Percentiles rank a stretch among this genome's conserved stretches.
Conservation (phyloP, 2,797 vertebrate species). For the Halcyon badia region DNA sequence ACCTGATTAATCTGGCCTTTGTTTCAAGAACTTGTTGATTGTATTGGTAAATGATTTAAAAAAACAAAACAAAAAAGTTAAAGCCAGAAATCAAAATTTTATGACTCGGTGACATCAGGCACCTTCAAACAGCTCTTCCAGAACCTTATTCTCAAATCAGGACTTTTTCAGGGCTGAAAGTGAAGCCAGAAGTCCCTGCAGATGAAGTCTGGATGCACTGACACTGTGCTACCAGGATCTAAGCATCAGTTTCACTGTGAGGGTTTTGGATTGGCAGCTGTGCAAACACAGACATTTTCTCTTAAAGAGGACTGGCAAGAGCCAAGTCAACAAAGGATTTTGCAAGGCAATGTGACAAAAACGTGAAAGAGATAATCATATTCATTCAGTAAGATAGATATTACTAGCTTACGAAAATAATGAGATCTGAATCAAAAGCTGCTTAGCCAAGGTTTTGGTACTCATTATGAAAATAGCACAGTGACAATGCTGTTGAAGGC, state of each 20-base stretch:
- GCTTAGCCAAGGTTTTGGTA: background rate
- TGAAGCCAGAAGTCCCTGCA: background rate
- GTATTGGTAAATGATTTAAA: background rate
- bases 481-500: fast-evolving
- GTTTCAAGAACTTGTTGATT: background rate
- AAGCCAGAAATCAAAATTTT: background rate
- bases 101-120: background rate
- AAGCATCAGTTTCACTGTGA: background rate
- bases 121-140: background rate
- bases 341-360: background rate
- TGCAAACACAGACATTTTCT: background rate
- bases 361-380: background rate
- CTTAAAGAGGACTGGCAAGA: background rate
- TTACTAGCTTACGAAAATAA: background rate
- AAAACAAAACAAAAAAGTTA: background rate
- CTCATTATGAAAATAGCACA: background rate
- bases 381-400: background rate
- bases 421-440: background rate
- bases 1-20: background rate
- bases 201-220: background rate
- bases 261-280: background rate
- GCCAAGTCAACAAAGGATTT: background rate
- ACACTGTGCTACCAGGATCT: fast-evolving
- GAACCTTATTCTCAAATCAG: background rate
- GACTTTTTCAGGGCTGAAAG: background rate